phyloP scores from a whole-genome alignment of 2,113 vertebrate genomes.

The Odontophorus gujanensis region DNA sequence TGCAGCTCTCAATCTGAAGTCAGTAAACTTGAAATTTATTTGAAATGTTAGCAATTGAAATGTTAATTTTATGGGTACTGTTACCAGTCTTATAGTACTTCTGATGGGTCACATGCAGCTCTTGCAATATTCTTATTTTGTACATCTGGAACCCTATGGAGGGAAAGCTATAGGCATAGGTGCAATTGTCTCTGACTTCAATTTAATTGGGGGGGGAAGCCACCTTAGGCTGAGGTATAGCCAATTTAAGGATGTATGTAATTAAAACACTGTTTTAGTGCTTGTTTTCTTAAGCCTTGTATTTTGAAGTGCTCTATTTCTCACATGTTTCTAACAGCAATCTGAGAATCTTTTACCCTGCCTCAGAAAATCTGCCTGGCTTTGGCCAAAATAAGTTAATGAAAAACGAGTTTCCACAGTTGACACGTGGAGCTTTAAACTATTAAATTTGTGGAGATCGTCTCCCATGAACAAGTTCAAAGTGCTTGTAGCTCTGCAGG shows the following conservation, averaged over 20 bases:
- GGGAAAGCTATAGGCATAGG: background rate
- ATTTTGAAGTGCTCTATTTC: background rate
- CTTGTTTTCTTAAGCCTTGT: background rate
- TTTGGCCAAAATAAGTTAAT: background rate
- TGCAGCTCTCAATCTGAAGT: background rate
- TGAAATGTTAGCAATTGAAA: background rate
- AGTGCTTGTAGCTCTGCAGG: background rate
- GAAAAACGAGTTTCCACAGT: background rate
- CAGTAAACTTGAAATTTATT: background rate
- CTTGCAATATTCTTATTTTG: background rate
- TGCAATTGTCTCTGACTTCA: background rate
- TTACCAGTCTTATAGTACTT: background rate
- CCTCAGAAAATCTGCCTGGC: background rate
- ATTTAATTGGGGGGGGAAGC: background rate
- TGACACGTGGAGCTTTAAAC: background rate
- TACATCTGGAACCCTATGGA: background rate
- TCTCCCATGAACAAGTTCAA: background rate
- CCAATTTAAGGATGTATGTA: background rate
- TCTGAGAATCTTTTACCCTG: background rate
- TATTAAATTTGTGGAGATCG: background rate
- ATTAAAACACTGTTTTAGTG: background rate
- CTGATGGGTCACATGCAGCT: background rate
- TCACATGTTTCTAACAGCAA: background rate
- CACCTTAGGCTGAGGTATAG: background rate
- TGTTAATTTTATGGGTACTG: background rate